Percentiles rank a stretch among this genome's conserved stretches.
Evolutionary conservation across 2,113 vertebrate genomes (phyloP).

Genomic region (Phaethon lepturus): DNA sequence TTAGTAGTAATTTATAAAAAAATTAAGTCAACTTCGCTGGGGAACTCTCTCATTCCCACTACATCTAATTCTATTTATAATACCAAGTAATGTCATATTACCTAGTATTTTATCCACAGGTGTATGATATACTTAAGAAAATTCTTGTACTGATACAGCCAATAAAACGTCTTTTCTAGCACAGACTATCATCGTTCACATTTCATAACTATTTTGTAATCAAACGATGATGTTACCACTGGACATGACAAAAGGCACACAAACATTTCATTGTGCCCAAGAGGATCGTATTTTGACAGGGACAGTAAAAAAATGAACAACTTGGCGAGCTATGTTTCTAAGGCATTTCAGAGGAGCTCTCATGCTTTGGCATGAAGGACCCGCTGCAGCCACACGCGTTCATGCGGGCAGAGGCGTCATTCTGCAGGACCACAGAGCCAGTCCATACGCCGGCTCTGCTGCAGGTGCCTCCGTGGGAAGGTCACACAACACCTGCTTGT

Average conservation of each 20-base stretch:
- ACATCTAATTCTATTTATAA: slow-evolving; percentile 25
- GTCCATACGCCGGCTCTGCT: not conserved
- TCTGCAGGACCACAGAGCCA: not conserved
- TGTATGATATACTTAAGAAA: not conserved
- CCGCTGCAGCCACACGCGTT: rapidly evolving
- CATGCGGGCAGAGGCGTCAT: not conserved
- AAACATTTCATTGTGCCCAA: not conserved
- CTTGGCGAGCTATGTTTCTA: rapidly evolving
- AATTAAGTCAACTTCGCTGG: slow-evolving; percentile 27
- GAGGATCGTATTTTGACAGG: not conserved
- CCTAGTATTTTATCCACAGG: not conserved
- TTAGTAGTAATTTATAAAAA: slow-evolving; percentile 47
- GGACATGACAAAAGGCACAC: not conserved
- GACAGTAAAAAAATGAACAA: not conserved
- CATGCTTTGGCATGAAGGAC: not conserved
- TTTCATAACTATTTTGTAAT: not conserved
- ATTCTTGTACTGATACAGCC: not conserved
- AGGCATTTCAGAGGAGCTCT: not conserved
- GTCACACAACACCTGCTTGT: not conserved
- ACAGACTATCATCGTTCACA: not conserved
- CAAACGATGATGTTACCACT: not conserved
- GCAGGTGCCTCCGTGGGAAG: not conserved
- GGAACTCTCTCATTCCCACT: not conserved
- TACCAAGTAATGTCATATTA: not conserved
- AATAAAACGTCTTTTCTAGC: not conserved